Evolutionary conservation across 2,888 invertebrate species (phyloP).

Genomic region (Urechis unicinctus): DNA sequence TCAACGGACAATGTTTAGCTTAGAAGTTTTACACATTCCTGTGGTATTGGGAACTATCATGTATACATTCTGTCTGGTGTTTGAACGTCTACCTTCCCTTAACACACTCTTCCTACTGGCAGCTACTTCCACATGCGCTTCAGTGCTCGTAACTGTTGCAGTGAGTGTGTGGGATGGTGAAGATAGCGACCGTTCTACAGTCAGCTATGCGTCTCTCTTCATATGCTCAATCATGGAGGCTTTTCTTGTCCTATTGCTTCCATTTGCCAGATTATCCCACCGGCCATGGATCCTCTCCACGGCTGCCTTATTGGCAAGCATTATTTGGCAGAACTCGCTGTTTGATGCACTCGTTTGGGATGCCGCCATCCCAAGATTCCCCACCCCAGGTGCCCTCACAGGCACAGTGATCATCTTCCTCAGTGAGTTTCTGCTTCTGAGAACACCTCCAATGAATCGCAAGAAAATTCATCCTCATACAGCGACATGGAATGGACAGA

Average conservation of each 20-base stretch:
- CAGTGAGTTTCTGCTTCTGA: conserved; percentile 7
- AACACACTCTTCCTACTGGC: conserved; percentile 3
- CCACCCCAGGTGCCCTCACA: conserved; percentile 14
- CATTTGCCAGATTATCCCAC: conserved; percentile 5
- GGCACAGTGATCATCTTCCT: conserved; percentile 13
- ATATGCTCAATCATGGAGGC: conserved; percentile 3
- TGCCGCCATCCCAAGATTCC: conserved; percentile 11
- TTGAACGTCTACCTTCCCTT: conserved; percentile 12
- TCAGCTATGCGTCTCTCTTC: conserved; percentile 2
- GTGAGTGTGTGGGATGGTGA: conserved; percentile 1
- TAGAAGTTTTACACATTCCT: conserved; percentile 18
- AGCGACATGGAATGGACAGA: background rate
- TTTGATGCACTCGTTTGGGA: conserved; percentile 17
- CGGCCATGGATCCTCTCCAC: conserved; percentile 11
- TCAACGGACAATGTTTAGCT: background rate
- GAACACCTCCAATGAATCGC: no score
- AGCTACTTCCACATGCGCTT: conserved; percentile 8
- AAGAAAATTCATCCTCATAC: background rate
- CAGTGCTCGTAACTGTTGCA: conserved; percentile 11
- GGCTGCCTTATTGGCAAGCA: conserved; percentile 1
- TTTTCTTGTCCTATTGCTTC: conserved; percentile 10
- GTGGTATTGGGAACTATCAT: conserved; percentile 14
- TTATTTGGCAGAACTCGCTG: conserved; percentile 14
- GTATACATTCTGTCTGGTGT: conserved; percentile 16
- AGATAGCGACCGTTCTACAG: background rate